These are phyloP conservation scores for Hirtodrosophila duncani DNA, from an alignment of 2,888 invertebrate genomes.

Conservation along the genomic window DNA sequence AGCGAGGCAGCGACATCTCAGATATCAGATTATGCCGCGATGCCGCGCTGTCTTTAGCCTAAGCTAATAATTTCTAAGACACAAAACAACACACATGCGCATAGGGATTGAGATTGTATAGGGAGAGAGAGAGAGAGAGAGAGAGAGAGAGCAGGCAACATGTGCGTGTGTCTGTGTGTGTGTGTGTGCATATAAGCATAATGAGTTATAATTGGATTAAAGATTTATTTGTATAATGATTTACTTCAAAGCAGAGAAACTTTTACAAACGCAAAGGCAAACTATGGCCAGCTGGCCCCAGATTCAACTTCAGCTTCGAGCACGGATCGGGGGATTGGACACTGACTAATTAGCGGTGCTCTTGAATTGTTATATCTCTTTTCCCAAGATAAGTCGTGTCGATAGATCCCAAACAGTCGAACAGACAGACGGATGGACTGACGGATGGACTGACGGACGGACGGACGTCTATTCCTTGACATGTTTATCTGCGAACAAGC, in stretches of 20 bases:
- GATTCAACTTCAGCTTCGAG: slow-evolving; percentile 6
- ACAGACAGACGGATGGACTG: too few species aligned
- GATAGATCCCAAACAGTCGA: too few species aligned
- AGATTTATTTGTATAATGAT: slow-evolving; percentile 70
- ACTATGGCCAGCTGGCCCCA: background rate
- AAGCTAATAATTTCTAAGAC: slow-evolving; percentile 61
- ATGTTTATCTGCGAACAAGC: too few species aligned
- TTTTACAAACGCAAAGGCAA: slow-evolving; percentile 13
- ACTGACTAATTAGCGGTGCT: slow-evolving; percentile 38
- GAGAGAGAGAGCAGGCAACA: too few species aligned
- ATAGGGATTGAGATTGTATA: too few species aligned
- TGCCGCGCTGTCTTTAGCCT: slow-evolving; percentile 49
- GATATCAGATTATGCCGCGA: slow-evolving; percentile 64
- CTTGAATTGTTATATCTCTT: too few species aligned
- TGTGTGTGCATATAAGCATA: slow-evolving; percentile 65
- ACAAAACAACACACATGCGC: slow-evolving; percentile 1
- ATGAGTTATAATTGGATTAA: slow-evolving; percentile 75
- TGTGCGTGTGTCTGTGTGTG: slow-evolving; percentile 10
- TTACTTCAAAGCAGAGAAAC: slow-evolving; percentile 31
- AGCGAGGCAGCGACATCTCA: slow-evolving; percentile 46
- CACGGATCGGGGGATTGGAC: slow-evolving; percentile 2
- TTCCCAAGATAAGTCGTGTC: too few species aligned
- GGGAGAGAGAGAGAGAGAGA: background rate
- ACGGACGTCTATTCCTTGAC: too few species aligned
- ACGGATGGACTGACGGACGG: too few species aligned